Evolutionary conservation across 2,113 vertebrate genomes (phyloP).

Genomic region (Sapajus apella): DNA sequence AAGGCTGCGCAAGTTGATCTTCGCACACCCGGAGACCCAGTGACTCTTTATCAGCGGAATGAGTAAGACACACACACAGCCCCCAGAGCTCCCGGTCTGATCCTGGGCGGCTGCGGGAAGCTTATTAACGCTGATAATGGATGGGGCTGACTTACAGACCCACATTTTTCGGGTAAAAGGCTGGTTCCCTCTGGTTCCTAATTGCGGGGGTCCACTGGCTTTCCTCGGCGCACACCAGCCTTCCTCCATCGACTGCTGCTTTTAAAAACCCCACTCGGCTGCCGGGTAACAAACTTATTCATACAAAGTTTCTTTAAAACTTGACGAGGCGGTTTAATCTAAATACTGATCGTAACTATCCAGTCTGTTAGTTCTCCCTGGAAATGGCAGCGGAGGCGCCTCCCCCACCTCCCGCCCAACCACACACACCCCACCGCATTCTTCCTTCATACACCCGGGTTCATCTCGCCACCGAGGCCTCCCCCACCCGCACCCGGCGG

Average conservation of each 20-base stretch:
- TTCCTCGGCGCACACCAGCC: slow-evolving; percentile 66
- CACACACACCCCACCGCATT: neutral
- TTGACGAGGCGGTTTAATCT: slow-evolving; percentile 78
- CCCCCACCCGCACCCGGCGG: slow-evolving; percentile 40
- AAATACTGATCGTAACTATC: slow-evolving; percentile 73
- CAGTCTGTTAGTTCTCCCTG: slow-evolving; percentile 71
- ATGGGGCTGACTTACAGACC: slow-evolving; percentile 74
- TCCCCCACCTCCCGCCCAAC: neutral
- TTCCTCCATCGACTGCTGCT: slow-evolving; percentile 67
- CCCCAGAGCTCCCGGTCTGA: slow-evolving; percentile 62
- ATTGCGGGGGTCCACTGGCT: slow-evolving; percentile 67
- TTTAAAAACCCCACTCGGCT: slow-evolving; percentile 70
- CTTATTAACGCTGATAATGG: slow-evolving; percentile 75
- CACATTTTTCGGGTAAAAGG: slow-evolving; percentile 73
- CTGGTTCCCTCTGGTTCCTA: slow-evolving; percentile 63
- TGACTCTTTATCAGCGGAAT: slow-evolving; percentile 57
- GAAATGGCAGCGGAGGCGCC: slow-evolving; percentile 54
- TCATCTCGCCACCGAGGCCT: neutral
- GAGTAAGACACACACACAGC: slow-evolving; percentile 53
- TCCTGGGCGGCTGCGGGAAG: slow-evolving; percentile 56
- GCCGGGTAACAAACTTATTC: slow-evolving; percentile 77
- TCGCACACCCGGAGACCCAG: slow-evolving; percentile 69
- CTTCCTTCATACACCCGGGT: neutral
- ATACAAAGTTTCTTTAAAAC: slow-evolving; percentile 84
- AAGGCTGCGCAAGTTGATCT: slow-evolving; percentile 60